Evolutionary conservation across 2,797 vertebrate genomes (phyloP).

Genomic region (Cynodonichthys magdalenae): DNA sequence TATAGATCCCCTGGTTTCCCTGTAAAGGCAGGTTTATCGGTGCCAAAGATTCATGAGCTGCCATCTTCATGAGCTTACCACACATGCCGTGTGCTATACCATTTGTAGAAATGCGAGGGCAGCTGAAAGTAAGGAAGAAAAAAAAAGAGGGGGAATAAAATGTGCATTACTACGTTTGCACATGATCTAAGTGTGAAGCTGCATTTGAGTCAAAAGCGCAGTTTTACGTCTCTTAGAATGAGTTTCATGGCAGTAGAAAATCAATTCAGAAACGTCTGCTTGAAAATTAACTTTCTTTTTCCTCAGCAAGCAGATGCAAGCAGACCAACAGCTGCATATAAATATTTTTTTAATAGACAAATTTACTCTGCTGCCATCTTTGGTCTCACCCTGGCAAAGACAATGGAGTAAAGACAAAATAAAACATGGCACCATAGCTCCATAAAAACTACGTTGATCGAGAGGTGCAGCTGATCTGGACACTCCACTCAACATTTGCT

Average conservation of each 20-base stretch:
- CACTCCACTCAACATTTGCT: slow-evolving; percentile 13
- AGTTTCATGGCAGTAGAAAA: slow-evolving; percentile 30
- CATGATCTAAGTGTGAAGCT: background rate
- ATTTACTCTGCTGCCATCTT: slow-evolving; percentile 21
- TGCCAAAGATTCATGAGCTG: slow-evolving; percentile 54
- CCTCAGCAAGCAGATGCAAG: slow-evolving; percentile 21
- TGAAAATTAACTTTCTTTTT: slow-evolving; percentile 7
- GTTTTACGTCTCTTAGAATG: slow-evolving; percentile 32
- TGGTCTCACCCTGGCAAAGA: slow-evolving; percentile 8
- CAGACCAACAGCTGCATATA: slow-evolving; percentile 3
- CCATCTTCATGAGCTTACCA: slow-evolving; percentile 42
- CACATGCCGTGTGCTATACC: slow-evolving; percentile 21
- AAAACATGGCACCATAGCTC: slow-evolving; percentile 1
- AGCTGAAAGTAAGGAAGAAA: background rate
- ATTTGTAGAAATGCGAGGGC: slow-evolving; percentile 12
- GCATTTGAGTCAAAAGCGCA: slow-evolving; percentile 2
- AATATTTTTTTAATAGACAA: background rate
- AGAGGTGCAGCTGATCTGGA: slow-evolving; percentile 8
- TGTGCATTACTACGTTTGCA: background rate
- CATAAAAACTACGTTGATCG: slow-evolving; percentile 12
- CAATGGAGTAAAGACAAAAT: slow-evolving; percentile 24
- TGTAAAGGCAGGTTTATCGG: slow-evolving; percentile 60
- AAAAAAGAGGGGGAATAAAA: background rate
- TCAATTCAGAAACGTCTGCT: slow-evolving; percentile 32
- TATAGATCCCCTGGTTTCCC: slow-evolving; percentile 55